A percentile compares a stretch with the other conserved stretches of the same genome.
Conservation (phyloP, 1,140 invertebrate species). For the Eriosoma lanigerum region DNA sequence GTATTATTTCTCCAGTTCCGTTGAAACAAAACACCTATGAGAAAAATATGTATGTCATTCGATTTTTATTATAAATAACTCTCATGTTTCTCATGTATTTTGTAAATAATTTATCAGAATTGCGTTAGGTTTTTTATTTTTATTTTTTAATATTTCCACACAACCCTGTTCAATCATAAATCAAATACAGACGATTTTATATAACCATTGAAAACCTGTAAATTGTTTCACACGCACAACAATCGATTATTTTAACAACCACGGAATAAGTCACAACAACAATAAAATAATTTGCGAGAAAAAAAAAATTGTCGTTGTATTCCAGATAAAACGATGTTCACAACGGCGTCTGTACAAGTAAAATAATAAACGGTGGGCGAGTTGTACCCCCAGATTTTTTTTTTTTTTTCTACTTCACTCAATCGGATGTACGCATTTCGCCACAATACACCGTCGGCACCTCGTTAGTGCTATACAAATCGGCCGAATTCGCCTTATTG, state of each 20-base stretch:
- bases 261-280: background rate
- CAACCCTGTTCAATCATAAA: too few relatives aligned
- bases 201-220: too few relatives aligned
- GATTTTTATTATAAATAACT: background rate
- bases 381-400: too few relatives aligned
- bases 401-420: too few relatives aligned
- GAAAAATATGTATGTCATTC: background rate
- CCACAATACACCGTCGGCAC: background rate
- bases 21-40: background rate
- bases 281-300: too few relatives aligned
- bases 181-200: too few relatives aligned
- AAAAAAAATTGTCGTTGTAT: too few relatives aligned
- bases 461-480: slow-evolving; percentile 40
- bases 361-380: too few relatives aligned
- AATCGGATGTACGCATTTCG: background rate
- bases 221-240: too few relatives aligned
- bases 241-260: background rate
- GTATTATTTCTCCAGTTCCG: background rate
- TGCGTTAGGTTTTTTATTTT: background rate
- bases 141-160: too few relatives aligned
- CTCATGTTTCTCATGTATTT: background rate
- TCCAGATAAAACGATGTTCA: too few relatives aligned
- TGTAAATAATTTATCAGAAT: background rate
- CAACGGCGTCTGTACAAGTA: too few relatives aligned
- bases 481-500: background rate